phyloP scores from a whole-genome alignment of 2,888 invertebrate species.

The Zygothrica quintamaculata region DNA sequence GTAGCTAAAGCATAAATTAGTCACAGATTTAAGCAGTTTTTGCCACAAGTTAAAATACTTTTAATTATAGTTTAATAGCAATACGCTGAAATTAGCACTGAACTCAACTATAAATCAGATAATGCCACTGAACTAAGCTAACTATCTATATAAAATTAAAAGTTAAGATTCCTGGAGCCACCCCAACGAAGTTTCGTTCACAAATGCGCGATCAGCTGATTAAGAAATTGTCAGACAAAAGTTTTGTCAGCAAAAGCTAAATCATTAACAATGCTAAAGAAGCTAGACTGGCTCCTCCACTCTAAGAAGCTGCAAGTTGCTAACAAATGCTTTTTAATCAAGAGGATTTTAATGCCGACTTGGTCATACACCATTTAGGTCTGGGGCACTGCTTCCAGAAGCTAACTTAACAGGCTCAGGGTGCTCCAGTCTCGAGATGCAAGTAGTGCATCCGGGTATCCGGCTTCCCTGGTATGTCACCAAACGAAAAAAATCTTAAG shows the following conservation, averaged over 20 bases:
- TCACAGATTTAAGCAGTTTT: too few species aligned
- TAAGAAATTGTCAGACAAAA: too few species aligned
- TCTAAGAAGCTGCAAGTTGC: neutral
- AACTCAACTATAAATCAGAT: too few species aligned
- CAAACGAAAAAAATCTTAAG: neutral
- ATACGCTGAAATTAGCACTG: too few species aligned
- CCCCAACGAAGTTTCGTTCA: too few species aligned
- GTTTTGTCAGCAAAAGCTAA: neutral
- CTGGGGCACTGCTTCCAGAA: conserved; percentile 1
- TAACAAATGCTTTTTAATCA: neutral
- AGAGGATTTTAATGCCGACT: neutral
- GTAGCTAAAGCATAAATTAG: too few species aligned
- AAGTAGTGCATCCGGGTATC: neutral
- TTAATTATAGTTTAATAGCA: too few species aligned
- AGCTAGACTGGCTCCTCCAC: neutral
- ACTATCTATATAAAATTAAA: too few species aligned
- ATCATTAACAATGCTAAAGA: neutral
- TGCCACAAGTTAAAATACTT: too few species aligned
- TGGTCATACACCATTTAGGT: neutral
- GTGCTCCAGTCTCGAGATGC: conserved; percentile 1
- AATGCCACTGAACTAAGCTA: too few species aligned
- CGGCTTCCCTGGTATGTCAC: neutral
- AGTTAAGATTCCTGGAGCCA: too few species aligned
- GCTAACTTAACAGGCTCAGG: conserved; percentile 1
- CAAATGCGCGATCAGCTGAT: too few species aligned